Base-by-base conservation (phyloP, 2,888 invertebrate species). In the Digitonthophagus gazella region DNA sequence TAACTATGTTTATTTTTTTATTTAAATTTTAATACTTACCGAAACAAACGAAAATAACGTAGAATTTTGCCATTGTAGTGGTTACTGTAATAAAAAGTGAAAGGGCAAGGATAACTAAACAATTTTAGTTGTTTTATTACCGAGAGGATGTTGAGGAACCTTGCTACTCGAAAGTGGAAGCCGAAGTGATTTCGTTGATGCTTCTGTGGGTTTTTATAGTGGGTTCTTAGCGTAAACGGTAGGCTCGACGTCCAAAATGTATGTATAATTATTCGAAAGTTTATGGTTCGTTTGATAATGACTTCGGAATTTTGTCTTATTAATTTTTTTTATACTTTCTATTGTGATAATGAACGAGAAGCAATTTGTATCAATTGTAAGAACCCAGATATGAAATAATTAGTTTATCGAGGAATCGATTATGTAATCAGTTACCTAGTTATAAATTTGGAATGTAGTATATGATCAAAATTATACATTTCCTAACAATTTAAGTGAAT, bases 51-150 rank as follows among this genome's bases (percentile, higher is more conserved):
- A 58, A 61, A 19, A 68, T 68, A 54, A 58, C 28, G 15, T 65
- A 44, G 65, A 65, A 68, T 68, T 54, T 65, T 18, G 65, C 58
- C 68, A 68, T 68, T 44, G 28, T 5, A 58, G 44, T 68, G 58
- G 58, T 58, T 57, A 44, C 65, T 68, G 65, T 54, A 65, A 68
- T 15, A 55, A 55, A 54, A 19, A 61, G 28, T 58, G 11, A n/a
- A n/a, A n/a, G n/a, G n/a, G n/a, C n/a, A n/a, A 44, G 3, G 11
- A 3, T 44, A 3, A 44, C 11, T 44, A 44, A 44, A 3, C 11
- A 44, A 44, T 44, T 1, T 44, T 3, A 44, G 6, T 44, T 44
- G 11, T 44, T 44, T 3, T 1, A 44, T 44, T 44, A 44, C 28
- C 6, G 28, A 44, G 6, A 44, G 28, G 28, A 44, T 5, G 28